A percentile compares a stretch with the other conserved stretches of the same genome.
These are phyloP conservation scores for Lepidurus packardi DNA, from an alignment of 1,140 invertebrate genomes.

Conservation along the genomic window DNA sequence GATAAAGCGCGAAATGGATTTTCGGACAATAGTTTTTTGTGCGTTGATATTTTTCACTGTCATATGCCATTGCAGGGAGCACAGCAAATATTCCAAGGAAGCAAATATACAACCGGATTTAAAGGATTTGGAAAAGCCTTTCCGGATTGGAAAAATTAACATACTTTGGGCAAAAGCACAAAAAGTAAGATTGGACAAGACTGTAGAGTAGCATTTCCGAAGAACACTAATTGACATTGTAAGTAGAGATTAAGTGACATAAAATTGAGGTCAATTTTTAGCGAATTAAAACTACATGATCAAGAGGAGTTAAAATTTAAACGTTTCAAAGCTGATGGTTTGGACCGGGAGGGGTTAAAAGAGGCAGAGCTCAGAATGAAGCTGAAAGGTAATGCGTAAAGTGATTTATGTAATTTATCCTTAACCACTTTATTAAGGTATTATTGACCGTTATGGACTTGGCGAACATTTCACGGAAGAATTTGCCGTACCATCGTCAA, in stretches of 20 bases:
- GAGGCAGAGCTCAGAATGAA: slow-evolving; percentile 75
- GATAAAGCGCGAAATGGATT: neutral
- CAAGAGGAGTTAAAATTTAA: slow-evolving; percentile 83
- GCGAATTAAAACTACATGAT: slow-evolving; percentile 84
- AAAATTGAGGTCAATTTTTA: slow-evolving; percentile 77
- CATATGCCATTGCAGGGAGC: neutral
- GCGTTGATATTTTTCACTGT: neutral
- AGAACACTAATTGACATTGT: slow-evolving; percentile 35
- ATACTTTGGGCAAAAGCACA: slow-evolving; percentile 74
- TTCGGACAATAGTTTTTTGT: neutral
- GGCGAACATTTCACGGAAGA: slow-evolving; percentile 71
- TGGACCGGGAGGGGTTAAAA: slow-evolving; percentile 77
- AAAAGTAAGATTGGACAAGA: slow-evolving; percentile 56
- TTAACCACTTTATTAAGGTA: slow-evolving; percentile 47
- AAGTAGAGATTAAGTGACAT: slow-evolving; percentile 69
- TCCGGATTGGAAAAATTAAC: slow-evolving; percentile 78
- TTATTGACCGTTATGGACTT: slow-evolving; percentile 74
- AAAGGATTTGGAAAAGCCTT: slow-evolving; percentile 65
- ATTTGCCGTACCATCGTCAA: slow-evolving; percentile 51
- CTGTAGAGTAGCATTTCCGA: slow-evolving; percentile 26
- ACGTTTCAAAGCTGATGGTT: slow-evolving; percentile 68
- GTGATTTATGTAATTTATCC: neutral
- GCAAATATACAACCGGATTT: slow-evolving; percentile 50
- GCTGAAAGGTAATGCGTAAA: slow-evolving; percentile 54
- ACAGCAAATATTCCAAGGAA: slow-evolving; percentile 55